Conservation (phyloP, 1,140 invertebrate genomes). For the Berghia stephanieae region DNA sequence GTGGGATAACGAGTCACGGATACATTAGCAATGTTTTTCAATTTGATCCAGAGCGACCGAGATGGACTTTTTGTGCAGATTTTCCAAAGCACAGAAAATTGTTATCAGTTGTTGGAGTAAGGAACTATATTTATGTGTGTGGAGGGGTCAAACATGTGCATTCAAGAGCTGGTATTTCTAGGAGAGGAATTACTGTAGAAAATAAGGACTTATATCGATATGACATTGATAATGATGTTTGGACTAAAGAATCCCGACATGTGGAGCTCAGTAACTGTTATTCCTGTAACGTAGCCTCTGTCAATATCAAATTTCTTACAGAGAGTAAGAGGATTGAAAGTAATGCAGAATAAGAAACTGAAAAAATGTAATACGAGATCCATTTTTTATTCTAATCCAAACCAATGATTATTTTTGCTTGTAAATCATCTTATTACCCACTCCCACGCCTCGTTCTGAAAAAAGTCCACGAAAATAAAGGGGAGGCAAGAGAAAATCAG, state of each 20-base stretch:
- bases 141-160: background rate
- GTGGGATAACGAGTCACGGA: background rate
- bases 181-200: background rate
- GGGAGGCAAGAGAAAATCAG: no score
- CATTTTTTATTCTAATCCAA: no score
- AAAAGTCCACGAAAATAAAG: no score
- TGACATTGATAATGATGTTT: background rate
- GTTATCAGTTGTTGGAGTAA: background rate
- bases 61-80: background rate
- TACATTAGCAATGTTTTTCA: background rate
- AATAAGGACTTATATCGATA: background rate
- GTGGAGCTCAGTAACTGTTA: background rate
- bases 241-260: background rate
- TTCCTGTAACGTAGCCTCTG: background rate
- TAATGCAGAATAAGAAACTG: no score
- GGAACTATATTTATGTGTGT: background rate
- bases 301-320: background rate
- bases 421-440: no score
- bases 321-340: background rate
- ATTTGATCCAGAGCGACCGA: background rate
- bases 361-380: no score
- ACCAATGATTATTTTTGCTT: no score
- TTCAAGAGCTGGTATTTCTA: background rate
- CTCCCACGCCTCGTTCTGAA: no score
- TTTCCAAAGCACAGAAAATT: constrained; percentile 11